A percentile compares a stretch with the other conserved stretches of the same genome.
These are phyloP conservation scores for Leptonema lineaticorne DNA, from an alignment of 1,140 invertebrate species.

Conservation along the genomic window DNA sequence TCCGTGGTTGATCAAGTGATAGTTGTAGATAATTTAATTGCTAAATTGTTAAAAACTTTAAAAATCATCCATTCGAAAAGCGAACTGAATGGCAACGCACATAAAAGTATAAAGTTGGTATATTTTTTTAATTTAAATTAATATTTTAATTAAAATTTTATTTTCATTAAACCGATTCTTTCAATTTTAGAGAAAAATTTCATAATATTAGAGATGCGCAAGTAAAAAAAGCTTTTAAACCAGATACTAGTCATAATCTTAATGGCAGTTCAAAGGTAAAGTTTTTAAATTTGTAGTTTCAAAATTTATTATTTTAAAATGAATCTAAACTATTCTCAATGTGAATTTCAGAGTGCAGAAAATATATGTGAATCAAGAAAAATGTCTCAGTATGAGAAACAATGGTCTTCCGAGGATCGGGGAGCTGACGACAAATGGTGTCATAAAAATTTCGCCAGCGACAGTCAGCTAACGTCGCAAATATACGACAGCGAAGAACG, in stretches of 20 bases:
- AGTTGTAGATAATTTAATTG: constrained; percentile 72
- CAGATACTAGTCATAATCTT: constrained; percentile 9
- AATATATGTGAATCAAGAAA: background rate
- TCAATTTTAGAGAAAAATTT: constrained; percentile 16
- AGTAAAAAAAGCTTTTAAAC: background rate
- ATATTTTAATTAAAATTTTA: background rate
- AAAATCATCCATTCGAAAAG: constrained; percentile 70
- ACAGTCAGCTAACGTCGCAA: constrained; percentile 8
- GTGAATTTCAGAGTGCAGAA: constrained; percentile 4
- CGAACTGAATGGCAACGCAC: constrained; percentile 59
- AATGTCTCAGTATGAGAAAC: background rate
- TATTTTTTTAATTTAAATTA: background rate
- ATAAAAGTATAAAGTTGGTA: constrained; percentile 54
- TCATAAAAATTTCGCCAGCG: constrained; percentile 5
- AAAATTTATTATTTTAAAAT: background rate
- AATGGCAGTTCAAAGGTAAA: constrained; percentile 10
- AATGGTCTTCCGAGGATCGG: background rate
- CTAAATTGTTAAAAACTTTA: constrained; percentile 72
- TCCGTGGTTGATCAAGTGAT: constrained; percentile 68
- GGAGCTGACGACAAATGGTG: constrained; percentile 9
- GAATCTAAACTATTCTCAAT: background rate
- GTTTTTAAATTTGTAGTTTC: background rate
- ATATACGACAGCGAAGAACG: constrained; percentile 16
- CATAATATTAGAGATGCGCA: background rate
- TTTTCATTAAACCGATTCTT: background rate